Base-by-base conservation (phyloP, 2,888 invertebrate species). In the Pristionchus japonicus region DNA sequence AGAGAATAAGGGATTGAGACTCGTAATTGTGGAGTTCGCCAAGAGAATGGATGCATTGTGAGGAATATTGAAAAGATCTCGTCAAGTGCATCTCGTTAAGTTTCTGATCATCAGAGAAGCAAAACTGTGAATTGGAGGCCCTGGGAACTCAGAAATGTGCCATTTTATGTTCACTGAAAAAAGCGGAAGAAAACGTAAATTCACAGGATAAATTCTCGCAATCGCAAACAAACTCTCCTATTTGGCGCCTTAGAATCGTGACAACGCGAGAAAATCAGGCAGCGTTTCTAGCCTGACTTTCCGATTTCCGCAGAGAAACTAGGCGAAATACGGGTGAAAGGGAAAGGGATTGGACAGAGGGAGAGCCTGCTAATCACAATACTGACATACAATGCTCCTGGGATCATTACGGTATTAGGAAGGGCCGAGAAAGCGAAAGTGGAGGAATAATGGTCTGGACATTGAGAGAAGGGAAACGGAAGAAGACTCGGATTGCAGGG, bases 391-490 rank as follows among this genome's bases (percentile, higher is more conserved):
- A 34, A n/a, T 37, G n/a, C 11, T 27, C 61, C 61, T 27, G 27
- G 67, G 27, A 43, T 43, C 74, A 74, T 74, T 74, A 74, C 74
- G 74, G 74, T 74, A 74, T 74, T 74, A 74, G 74, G 74, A 74
- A 31, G 40, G 74, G 74, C 74, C 34, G 74, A 27, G 34, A 74
- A 74, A 74, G 74, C 6, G 74, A 74, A 40, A 74, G 37, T 74
- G 74, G 74, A 74, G n/a, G n/a, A n/a, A 74, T 74, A 74, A 74
- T 74, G 74, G 43, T 40, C 37, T 40, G 40, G 37, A 40, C 52
- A 11, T 52, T 52, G 52, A 52, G 64, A 23, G 74, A 6, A 74
- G 40, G 40, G 43, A 74, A 40, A 34, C 67, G 31, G 67, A 34
- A 67, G 31, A 34, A 31, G 67, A 3, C 34, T 27, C 34, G 34